Conservation (phyloP, 2,797 vertebrate species). For the Paedocypris micromegethes region DNA sequence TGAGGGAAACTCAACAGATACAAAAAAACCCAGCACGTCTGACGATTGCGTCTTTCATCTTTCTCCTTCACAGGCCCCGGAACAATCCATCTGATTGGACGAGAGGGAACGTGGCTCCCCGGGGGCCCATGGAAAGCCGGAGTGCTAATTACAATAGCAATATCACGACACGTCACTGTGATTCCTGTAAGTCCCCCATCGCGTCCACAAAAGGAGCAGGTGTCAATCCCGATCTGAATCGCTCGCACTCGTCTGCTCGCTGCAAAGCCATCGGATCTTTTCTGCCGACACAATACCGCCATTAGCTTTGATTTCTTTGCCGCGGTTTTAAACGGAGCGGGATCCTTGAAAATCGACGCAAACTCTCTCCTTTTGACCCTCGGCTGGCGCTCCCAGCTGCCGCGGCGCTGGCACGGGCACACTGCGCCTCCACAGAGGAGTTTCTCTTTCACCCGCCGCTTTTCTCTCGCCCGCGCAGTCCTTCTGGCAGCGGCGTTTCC, state of each 20-base stretch:
- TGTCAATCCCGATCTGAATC: conserved; percentile 64
- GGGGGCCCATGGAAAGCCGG: conserved; percentile 51
- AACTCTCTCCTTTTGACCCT: conserved; percentile 38
- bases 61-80: conserved; percentile 64
- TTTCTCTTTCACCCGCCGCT: conserved; percentile 50
- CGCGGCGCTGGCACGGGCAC: conserved; percentile 68
- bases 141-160: conserved; percentile 59
- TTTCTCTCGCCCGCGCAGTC: conserved; percentile 41
- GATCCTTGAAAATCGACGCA: conserved; percentile 48
- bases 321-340: conserved; percentile 47
- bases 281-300: conserved; percentile 61
- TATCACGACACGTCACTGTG: conserved; percentile 68
- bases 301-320: conserved; percentile 71
- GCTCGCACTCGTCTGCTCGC: conserved; percentile 36
- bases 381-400: conserved; percentile 59
- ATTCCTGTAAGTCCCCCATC: conserved; percentile 62
- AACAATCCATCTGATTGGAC: conserved; percentile 61
- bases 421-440: conserved; percentile 64
- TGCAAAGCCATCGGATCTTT: conserved; percentile 60
- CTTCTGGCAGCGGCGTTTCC: conserved; percentile 70
- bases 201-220: conserved; percentile 79
- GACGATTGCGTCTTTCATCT: background rate
- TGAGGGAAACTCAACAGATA: background rate
- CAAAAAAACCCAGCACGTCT: background rate
- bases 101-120: conserved; percentile 46